Evolutionary conservation across 2,113 vertebrate species (phyloP), one percentile per base, ranked within the genome.

Genomic region (Suncus etruscus): DNA sequence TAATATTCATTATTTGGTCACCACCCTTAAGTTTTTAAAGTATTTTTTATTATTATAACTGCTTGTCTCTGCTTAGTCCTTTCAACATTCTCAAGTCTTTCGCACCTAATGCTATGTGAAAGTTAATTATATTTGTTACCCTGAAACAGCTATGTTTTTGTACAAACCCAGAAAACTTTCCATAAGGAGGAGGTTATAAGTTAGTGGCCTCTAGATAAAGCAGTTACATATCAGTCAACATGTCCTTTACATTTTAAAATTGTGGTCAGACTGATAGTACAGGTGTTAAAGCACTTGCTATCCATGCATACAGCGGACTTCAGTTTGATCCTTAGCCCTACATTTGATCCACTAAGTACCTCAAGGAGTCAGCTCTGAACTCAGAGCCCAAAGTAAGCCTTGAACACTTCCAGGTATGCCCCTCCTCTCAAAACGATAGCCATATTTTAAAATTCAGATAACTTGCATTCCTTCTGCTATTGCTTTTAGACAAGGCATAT

Each of bases 1-100:
- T 72, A 58, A 73, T 82, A 73, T 16, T 73, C 27, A 77, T 81
- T 70, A 65, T 81, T 76, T 91, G 75, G 12, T 77, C 69, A 73
- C 63, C 7, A 48, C 22, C 69, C 29, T 70, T 76, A 69, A 14
- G 15, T 31, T 61, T 87, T 61, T 29, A 73, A 31, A 14, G 84
- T 24, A 25, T 63, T 4, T 32, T 65, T 31, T 76, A 6, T 22
- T 54, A n/a, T 89, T 54, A 7, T 29, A 47, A 27, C 12, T n/a
- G 6, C 45, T 9, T 87, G 24, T n/a, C 5, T 65, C 32, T 76
- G 50, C 25, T 85, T 88, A 58, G 3, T 39, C 61, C 45, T 89
- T 86, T 74, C 20, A 65, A 1, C 4, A 8, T 93, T 75, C n/a
- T 78, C 31, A 14, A 47, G n/a, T 32, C 27, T 29, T 80, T 72